Percentiles rank a stretch among this genome's conserved stretches.
Conservation (phyloP, 2,888 invertebrate genomes). For the Smittia aterrima region DNA sequence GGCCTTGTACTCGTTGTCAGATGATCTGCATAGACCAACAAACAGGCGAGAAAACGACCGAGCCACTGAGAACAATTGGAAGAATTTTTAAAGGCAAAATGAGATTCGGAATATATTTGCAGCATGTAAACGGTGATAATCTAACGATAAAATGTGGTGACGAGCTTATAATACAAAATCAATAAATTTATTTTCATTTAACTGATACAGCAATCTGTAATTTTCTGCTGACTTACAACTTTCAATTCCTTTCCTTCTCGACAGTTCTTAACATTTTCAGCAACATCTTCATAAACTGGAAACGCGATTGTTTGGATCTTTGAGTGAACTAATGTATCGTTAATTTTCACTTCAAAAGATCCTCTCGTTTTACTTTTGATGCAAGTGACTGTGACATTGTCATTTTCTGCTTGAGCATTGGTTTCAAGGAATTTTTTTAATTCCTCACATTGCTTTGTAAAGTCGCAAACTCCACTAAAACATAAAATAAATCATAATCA, state of each 20-base stretch:
- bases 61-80: slow-evolving; percentile 74
- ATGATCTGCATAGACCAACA: slow-evolving; percentile 94
- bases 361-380: slow-evolving; percentile 51
- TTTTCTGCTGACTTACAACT: slow-evolving; percentile 64
- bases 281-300: slow-evolving; percentile 68
- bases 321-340: slow-evolving; percentile 68
- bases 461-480: slow-evolving; percentile 67
- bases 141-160: slow-evolving; percentile 26
- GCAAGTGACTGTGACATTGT: slow-evolving; percentile 48
- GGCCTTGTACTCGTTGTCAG: slow-evolving; percentile 86
- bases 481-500: too few relatives aligned
- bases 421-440: too few relatives aligned
- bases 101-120: slow-evolving; percentile 77
- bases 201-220: slow-evolving; percentile 51
- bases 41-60: slow-evolving; percentile 76
- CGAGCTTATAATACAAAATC: too few relatives aligned
- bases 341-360: slow-evolving; percentile 70
- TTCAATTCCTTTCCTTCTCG: slow-evolving; percentile 59
- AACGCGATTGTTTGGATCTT: slow-evolving; percentile 71
- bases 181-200: too few relatives aligned
- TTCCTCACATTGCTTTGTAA: slow-evolving; percentile 63
- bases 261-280: slow-evolving; percentile 61
- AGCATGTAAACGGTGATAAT: slow-evolving; percentile 46
- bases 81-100: slow-evolving; percentile 72
- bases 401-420: too few relatives aligned